Conservation (phyloP, 2,113 vertebrate genomes). For the Orthonyx spaldingii region DNA sequence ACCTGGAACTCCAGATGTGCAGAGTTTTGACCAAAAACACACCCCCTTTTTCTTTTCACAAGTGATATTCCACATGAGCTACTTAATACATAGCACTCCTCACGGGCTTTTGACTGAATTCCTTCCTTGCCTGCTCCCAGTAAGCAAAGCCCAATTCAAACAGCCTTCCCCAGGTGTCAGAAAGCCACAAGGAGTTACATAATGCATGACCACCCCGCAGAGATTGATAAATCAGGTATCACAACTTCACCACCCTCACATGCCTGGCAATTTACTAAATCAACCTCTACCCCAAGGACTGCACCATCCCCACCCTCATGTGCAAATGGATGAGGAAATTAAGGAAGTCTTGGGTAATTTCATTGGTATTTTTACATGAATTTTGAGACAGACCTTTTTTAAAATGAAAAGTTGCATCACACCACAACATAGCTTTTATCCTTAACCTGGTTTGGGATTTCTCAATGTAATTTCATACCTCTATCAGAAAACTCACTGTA, state of each 20-base stretch:
- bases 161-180: background rate
- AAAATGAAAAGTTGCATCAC: background rate
- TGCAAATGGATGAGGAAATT: background rate
- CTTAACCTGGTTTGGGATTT: background rate
- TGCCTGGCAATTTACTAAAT: background rate
- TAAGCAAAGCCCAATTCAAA: background rate
- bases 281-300: background rate
- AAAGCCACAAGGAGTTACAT: background rate
- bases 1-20: background rate
- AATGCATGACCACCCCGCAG: background rate
- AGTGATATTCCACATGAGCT: background rate
- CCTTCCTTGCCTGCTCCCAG: background rate
- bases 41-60: background rate
- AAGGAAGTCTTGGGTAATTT: background rate
- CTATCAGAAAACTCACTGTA: background rate
- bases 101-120: background rate
- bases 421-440: background rate
- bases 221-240: fast-evolving
- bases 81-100: background rate
- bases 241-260: background rate
- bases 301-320: background rate
- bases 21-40: background rate
- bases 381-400: background rate
- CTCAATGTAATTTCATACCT: background rate
- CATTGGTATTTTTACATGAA: background rate